A percentile compares a stretch with the other conserved stretches of the same genome.
Evolutionary conservation across 2,888 invertebrate species (phyloP).

Genomic region (Nesidiocoris tenuis): DNA sequence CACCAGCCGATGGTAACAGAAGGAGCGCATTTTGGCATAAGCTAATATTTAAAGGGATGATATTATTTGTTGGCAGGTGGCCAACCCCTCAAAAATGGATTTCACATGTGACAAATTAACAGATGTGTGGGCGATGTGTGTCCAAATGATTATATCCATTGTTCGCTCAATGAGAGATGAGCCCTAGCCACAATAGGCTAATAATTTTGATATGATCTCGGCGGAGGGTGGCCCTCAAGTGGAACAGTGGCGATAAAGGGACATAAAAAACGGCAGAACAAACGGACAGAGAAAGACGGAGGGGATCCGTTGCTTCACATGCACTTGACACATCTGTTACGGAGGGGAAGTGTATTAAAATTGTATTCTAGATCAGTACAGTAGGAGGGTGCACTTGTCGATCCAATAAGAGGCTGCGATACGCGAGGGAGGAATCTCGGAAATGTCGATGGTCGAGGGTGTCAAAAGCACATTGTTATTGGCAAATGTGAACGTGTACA

Average conservation of each 20-base stretch:
- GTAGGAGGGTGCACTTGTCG: constrained; percentile 25
- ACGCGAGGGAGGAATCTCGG: background rate
- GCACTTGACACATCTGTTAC: constrained; percentile 40
- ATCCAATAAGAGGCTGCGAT: constrained; percentile 4
- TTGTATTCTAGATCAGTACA: constrained; percentile 16
- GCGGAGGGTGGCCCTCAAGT: constrained; percentile 1
- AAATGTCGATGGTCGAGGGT: background rate
- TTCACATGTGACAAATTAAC: constrained; percentile 32
- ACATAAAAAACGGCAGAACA: constrained; percentile 28
- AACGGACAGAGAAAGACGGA: constrained; percentile 19
- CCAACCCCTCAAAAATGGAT: background rate
- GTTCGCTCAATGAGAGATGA: constrained; percentile 33
- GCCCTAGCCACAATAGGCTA: constrained; percentile 23
- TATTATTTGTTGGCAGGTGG: constrained; percentile 20
- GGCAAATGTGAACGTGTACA: background rate
- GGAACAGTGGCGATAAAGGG: background rate
- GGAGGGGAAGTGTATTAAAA: constrained; percentile 34
- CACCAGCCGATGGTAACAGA: background rate
- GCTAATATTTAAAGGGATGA: background rate
- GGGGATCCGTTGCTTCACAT: background rate
- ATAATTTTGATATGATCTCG: constrained; percentile 41
- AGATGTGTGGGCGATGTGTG: constrained; percentile 13
- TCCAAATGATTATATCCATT: constrained; percentile 27
- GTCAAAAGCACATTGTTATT: constrained; percentile 16
- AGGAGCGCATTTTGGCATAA: background rate